Base-by-base conservation (phyloP, 2,888 invertebrate species). In the Periphyllus acericola region DNA sequence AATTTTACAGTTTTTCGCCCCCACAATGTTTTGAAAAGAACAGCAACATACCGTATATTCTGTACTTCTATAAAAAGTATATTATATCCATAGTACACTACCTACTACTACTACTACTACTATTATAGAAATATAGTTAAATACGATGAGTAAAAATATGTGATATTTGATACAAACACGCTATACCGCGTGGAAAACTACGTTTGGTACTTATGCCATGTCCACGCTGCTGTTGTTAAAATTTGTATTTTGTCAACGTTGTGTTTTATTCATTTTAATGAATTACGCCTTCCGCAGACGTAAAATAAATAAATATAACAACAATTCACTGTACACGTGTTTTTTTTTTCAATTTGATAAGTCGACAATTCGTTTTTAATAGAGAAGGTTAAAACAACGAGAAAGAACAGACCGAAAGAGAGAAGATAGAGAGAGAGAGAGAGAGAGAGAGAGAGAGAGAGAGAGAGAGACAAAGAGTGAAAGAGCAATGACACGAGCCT, bases 401-500 rank as follows among this genome's bases (percentile, higher is more conserved):
- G 32, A 46, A 21, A 71, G 14, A 14, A 34, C 25, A 34, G 1
- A 3, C 40, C 66, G 29, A 32, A 29, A 40, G 68, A 40, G n/a
- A 29, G 14, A 55, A 14, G 46, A n/a, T 0, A 29, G 9, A 32
- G 55, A n/a, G 32, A 32, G 2, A 3, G 3, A 83, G 14, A n/a
- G 74, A 34, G 46, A 36, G 36, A 66, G 1, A 9, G 68, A 81
- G 32, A 34, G 52, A 29, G 71, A 52, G 32, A 11, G 19, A 66
- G 36, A 36, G 25, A 52, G 76, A 6, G 17, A 21, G 52, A 29
- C 3, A 32, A 11, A 34, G 79, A 66, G 32, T 46, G 6, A 3
- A 60, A 83, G 83, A 32, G 60, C 83, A 84, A 84, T 84, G 75
- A 84, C 75, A 84, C 75, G 21, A 36, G 29, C 83, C 25, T 34